A percentile compares a stretch with the other conserved stretches of the same genome.
phyloP scores from a whole-genome alignment of 2,113 vertebrate species.

The Cyprinodon variegatus region DNA sequence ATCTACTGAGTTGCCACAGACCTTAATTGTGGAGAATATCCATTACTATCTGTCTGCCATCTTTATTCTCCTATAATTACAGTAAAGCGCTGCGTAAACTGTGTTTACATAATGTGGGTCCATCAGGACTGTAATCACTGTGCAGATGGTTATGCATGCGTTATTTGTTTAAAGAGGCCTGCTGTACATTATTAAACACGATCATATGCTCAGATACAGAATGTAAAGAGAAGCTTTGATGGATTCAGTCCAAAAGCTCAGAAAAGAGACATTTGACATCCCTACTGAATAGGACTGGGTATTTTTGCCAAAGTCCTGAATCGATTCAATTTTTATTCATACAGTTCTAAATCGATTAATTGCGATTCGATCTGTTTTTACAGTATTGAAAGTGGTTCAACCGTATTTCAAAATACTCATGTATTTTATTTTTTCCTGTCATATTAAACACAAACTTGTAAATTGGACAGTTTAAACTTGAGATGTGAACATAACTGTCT shows the following conservation, averaged over 20 bases:
- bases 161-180: conserved; percentile 14
- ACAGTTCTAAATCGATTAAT: no score
- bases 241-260: neutral
- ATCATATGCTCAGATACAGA: conserved; percentile 14
- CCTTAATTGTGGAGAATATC: neutral
- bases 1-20: conserved; percentile 11
- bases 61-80: conserved; percentile 1
- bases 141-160: conserved; percentile 63
- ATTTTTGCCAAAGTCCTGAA: no score
- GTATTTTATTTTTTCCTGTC: no score
- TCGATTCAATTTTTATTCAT: no score
- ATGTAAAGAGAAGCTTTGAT: conserved; percentile 9
- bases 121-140: conserved; percentile 8
- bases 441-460: no score
- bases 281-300: neutral
- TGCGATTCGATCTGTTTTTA: no score
- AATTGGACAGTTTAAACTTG: no score
- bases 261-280: neutral
- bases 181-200: conserved; percentile 21
- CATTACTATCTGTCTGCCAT: neutral
- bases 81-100: neutral
- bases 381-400: no score
- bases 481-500: no score
- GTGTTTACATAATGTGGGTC: conserved; percentile 30
- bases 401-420: no score